These are phyloP conservation scores for Chironex yamaguchii DNA, from an alignment of 30 jellyfish, hydroid and myxozoan genomes.

Conservation along the genomic window DNA sequence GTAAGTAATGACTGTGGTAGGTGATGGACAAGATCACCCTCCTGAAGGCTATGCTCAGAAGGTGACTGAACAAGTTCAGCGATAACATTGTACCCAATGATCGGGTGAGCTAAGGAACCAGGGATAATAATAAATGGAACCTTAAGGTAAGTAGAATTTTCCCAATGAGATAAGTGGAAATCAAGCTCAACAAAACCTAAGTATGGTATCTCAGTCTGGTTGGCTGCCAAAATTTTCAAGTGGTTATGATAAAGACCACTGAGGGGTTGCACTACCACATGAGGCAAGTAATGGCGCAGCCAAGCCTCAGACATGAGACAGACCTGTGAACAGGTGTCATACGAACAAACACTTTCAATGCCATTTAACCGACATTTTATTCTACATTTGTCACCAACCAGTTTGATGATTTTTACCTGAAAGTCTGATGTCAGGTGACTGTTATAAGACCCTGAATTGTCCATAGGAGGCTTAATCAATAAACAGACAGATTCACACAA, in stretches of 20 bases:
- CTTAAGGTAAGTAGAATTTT: not conserved
- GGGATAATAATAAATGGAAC: not conserved
- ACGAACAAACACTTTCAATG: not conserved
- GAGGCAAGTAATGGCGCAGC: not conserved
- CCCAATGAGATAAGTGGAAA: constrained; percentile 7
- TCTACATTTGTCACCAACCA: too few relatives aligned
- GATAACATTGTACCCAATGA: not conserved
- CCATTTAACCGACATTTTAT: not conserved
- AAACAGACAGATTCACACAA: not conserved
- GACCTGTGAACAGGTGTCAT: too few relatives aligned
- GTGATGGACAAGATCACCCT: too few relatives aligned
- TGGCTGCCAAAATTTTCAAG: not conserved
- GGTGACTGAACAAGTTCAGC: not conserved
- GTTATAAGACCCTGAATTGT: not conserved
- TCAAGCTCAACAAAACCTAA: constrained; percentile 14
- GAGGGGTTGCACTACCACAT: not conserved
- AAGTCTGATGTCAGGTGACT: not conserved
- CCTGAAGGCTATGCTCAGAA: not conserved
- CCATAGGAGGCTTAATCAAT: not conserved
- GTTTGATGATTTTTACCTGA: too few relatives aligned
- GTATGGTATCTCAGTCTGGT: constrained; percentile 18
- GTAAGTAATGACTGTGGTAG: not conserved
- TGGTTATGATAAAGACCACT: not conserved
- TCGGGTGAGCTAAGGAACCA: not conserved
- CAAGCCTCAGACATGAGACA: too few relatives aligned